phyloP scores from a whole-genome alignment of 2,888 invertebrate species.

The Anthrax anthrax region DNA sequence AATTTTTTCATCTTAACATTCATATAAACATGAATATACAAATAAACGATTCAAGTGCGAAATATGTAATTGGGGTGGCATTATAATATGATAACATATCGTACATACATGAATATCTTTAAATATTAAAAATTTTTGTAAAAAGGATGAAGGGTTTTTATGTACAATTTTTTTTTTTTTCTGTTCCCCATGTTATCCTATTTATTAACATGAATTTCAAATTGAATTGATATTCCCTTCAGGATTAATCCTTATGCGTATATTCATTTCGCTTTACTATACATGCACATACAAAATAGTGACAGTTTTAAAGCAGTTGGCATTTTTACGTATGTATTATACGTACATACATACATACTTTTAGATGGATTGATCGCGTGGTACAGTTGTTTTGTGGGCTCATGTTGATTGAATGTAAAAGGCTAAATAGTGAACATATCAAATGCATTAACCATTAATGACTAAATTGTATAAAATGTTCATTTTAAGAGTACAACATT shows the following conservation, averaged over 20 bases:
- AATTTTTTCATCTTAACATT: not conserved
- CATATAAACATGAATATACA: not conserved
- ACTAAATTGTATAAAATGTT: too few species aligned
- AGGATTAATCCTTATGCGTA: not conserved
- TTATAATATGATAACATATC: not conserved
- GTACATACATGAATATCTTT: not conserved
- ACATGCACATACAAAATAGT: not conserved
- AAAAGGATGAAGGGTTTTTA: too few species aligned
- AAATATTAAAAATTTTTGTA: too few species aligned
- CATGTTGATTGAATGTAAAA: not conserved
- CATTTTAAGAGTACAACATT: too few species aligned
- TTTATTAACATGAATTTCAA: slow-evolving; percentile 7
- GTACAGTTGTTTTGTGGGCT: not conserved
- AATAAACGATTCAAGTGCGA: not conserved
- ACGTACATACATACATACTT: too few species aligned
- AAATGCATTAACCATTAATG: not conserved
- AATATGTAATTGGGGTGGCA: not conserved
- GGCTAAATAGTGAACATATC: not conserved
- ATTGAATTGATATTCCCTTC: slow-evolving; percentile 2
- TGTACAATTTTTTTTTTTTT: too few species aligned
- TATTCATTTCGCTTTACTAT: too few species aligned
- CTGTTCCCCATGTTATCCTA: slow-evolving; percentile 1
- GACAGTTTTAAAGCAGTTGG: not conserved
- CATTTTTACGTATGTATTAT: too few species aligned
- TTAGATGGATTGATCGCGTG: not conserved